phyloP scores from a whole-genome alignment of 2,113 vertebrate genomes.

The Cebus imitator region DNA sequence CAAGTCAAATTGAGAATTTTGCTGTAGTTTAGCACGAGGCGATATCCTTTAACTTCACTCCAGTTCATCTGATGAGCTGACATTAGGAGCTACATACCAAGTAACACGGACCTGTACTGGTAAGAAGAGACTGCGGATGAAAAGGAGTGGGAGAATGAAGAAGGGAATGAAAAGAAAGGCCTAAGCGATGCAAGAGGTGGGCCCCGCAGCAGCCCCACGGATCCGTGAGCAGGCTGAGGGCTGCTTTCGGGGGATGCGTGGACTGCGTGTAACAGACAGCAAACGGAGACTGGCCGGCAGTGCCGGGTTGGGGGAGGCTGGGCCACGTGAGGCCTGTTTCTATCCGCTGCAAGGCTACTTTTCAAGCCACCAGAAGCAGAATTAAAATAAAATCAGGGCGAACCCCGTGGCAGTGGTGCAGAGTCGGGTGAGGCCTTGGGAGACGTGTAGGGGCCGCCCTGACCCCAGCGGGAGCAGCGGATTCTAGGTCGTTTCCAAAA shows the following conservation, averaged over 20 bases:
- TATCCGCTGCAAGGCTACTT: not conserved
- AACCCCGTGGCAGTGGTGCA: accelerated
- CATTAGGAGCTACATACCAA: not conserved
- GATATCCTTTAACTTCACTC: not conserved
- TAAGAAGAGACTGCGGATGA: accelerated
- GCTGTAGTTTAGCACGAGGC: accelerated
- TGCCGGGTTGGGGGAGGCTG: accelerated
- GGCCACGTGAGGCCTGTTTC: accelerated
- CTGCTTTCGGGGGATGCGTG: accelerated
- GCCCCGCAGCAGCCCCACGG: not conserved
- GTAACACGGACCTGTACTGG: not conserved
- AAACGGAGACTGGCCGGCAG: accelerated
- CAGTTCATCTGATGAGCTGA: not conserved
- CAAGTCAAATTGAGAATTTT: not conserved
- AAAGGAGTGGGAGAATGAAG: not conserved
- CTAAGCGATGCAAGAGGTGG: not conserved
- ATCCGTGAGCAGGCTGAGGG: accelerated
- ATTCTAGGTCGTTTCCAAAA: not conserved
- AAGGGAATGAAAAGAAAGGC: not conserved
- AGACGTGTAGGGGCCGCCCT: accelerated
- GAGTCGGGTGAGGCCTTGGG: not conserved
- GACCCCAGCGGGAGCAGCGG: accelerated
- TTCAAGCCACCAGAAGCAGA: not conserved
- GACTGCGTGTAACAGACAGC: not conserved
- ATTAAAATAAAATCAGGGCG: no score